These are phyloP conservation scores for Ctenopoma multispine DNA, from an alignment of 2,797 vertebrate genomes.

Conservation along the genomic window DNA sequence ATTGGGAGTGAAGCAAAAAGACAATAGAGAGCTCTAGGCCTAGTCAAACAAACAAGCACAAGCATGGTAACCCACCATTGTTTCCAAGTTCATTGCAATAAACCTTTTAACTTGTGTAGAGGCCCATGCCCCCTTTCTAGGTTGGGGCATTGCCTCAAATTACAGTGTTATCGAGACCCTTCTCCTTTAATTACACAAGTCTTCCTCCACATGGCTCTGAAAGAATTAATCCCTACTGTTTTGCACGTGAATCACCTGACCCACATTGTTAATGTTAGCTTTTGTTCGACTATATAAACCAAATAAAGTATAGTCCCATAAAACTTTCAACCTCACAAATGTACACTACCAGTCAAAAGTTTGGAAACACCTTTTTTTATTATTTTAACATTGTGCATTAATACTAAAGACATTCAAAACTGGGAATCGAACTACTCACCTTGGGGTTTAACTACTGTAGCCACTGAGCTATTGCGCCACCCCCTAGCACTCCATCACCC, in stretches of 20 bases:
- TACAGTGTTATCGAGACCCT: slow-evolving; percentile 70
- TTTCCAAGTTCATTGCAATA: slow-evolving; percentile 76
- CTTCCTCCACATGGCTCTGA: slow-evolving; percentile 65
- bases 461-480: too few relatives aligned
- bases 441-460: too few relatives aligned
- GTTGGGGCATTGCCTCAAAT: slow-evolving; percentile 73
- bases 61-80: slow-evolving; percentile 79
- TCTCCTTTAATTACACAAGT: slow-evolving; percentile 76
- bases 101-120: slow-evolving; percentile 77
- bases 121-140: slow-evolving; percentile 62
- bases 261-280: slow-evolving; percentile 54
- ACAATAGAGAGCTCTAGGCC: slow-evolving; percentile 74
- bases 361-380: too few relatives aligned
- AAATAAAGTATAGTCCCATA: too few relatives aligned
- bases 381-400: too few relatives aligned
- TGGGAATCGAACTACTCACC: too few relatives aligned
- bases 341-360: too few relatives aligned
- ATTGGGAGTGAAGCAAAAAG: slow-evolving; percentile 63
- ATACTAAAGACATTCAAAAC: too few relatives aligned
- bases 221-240: slow-evolving; percentile 44
- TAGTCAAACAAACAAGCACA: slow-evolving; percentile 82
- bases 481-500: too few relatives aligned
- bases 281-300: slow-evolving; percentile 53
- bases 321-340: too few relatives aligned
- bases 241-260: slow-evolving; percentile 70